Conservation (phyloP, 2,888 invertebrate species). For the Griposia aprilina region DNA sequence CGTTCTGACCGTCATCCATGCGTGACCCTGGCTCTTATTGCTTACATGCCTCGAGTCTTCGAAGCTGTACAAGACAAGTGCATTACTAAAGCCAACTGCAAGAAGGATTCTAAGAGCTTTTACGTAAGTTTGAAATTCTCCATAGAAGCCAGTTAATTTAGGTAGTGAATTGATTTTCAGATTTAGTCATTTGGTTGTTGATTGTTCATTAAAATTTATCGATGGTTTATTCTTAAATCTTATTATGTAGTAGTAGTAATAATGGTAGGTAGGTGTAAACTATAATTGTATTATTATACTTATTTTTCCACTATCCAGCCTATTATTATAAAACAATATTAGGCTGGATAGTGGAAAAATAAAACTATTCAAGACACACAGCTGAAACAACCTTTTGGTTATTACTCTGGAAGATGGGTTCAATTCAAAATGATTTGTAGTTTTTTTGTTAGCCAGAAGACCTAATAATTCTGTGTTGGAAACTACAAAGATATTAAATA, state of each 20-base stretch:
- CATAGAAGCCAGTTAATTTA: not conserved
- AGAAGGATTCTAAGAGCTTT: conserved; percentile 95
- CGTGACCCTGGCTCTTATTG: conserved; percentile 94
- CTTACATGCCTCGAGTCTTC: conserved; percentile 95
- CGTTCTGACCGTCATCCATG: conserved; percentile 95
- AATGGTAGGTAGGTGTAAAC: not conserved
- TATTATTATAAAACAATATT: no score
- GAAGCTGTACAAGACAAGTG: conserved; percentile 95
- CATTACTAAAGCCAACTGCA: conserved; percentile 95
- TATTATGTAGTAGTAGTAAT: not conserved
- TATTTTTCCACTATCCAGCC: no score
- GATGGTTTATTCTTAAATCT: not conserved
- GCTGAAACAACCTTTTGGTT: not conserved
- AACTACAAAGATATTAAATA: not conserved
- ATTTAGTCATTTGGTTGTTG: not conserved
- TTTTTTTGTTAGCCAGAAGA: no score
- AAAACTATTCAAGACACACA: not conserved
- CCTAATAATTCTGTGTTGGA: not conserved
- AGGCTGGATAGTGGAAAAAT: no score
- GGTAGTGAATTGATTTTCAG: not conserved
- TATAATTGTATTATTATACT: no score
- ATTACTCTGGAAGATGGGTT: not conserved
- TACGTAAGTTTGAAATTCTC: conserved; percentile 89
- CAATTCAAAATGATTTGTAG: not conserved
- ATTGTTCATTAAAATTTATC: no score